Evolutionary conservation across 2,888 invertebrate species (phyloP), one percentile per base, ranked within the genome.

Genomic region (Lasioglossum calceatum): DNA sequence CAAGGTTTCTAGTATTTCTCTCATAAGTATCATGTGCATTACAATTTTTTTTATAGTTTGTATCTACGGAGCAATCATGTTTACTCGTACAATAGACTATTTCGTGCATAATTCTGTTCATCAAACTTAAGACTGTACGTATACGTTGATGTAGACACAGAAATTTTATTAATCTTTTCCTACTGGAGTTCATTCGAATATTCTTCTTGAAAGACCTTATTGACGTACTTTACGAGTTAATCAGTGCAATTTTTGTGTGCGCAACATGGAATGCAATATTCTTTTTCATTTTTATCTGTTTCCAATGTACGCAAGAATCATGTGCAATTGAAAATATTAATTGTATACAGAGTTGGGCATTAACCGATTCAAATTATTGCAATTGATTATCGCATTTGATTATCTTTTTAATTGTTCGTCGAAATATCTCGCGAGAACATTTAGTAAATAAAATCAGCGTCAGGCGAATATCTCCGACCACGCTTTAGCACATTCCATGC

Each of bases 101-200:
- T 86, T 93, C 94, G 94, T 93, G 94, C 93, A 94, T 93, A 91
- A 93, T 93, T 95, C 94, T 94, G 93, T 86, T 81, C 84, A 12
- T 93, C 95, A 94, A 95, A 95, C 93, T 94, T 79, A 87, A 87
- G 87, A 87, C 83, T 88, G 86, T 79, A 81, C 23, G 7, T 81
- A 78, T 80, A 77, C 70, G n/a, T 44, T 76, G 78, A 61, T 67
- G 75, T 39, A n/a, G 84, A 70, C 74, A 70, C 74, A 16, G 61
- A 44, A 64, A 71, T 85, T 85, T 27, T 75, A 72, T 58, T 85
- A 73, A 61, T 79, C 64, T 79, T 84, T 72, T 84, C 71, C 36
- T 76, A 76, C n/a, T 5, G 27, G 7, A 19, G 23, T 42, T 36
- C 7, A 4, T 23, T 27, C 16, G 12, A 12, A 44, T 39, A 39